phyloP scores from a whole-genome alignment of 1,140 invertebrate genomes.

The Scaptomyza pallida region DNA sequence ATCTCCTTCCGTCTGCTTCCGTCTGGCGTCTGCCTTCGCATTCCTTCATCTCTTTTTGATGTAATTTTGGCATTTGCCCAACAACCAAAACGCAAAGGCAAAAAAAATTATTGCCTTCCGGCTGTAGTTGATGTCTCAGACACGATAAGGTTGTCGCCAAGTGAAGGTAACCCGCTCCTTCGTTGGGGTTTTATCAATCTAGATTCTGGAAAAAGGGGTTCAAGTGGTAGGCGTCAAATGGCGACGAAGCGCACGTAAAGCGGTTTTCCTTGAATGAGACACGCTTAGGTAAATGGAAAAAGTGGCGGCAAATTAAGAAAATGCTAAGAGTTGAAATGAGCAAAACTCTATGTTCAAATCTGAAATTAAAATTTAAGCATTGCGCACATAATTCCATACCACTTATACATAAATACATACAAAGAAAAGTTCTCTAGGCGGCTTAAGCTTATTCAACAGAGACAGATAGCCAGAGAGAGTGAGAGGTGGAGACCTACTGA shows the following conservation, averaged over 20 bases:
- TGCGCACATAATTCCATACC: slow-evolving; percentile 75
- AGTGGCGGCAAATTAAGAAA: slow-evolving; percentile 72
- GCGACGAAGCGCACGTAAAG: slow-evolving; percentile 32
- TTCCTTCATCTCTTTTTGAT: slow-evolving; percentile 74
- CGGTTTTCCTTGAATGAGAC: slow-evolving; percentile 55
- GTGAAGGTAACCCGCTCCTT: background rate
- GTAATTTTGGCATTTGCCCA: slow-evolving; percentile 80
- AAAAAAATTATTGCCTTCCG: slow-evolving; percentile 37
- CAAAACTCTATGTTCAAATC: slow-evolving; percentile 51
- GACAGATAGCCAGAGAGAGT: background rate
- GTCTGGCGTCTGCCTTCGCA: too few species aligned
- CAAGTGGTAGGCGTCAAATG: slow-evolving; percentile 44
- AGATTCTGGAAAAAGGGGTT: slow-evolving; percentile 4
- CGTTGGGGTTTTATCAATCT: slow-evolving; percentile 6
- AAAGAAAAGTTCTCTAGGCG: slow-evolving; percentile 12
- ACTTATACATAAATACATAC: background rate
- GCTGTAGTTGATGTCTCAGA: slow-evolving; percentile 61
- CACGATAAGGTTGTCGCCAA: slow-evolving; percentile 42
- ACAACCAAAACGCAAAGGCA: slow-evolving; percentile 40
- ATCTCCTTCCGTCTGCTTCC: slow-evolving; percentile 2
- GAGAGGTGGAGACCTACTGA: background rate
- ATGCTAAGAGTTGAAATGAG: slow-evolving; percentile 24
- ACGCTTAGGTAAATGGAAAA: slow-evolving; percentile 67
- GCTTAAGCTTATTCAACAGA: slow-evolving; percentile 25
- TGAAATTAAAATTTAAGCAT: slow-evolving; percentile 80